Evolutionary conservation across 2,797 vertebrate species (phyloP).

Genomic region (Rhincodon typus): DNA sequence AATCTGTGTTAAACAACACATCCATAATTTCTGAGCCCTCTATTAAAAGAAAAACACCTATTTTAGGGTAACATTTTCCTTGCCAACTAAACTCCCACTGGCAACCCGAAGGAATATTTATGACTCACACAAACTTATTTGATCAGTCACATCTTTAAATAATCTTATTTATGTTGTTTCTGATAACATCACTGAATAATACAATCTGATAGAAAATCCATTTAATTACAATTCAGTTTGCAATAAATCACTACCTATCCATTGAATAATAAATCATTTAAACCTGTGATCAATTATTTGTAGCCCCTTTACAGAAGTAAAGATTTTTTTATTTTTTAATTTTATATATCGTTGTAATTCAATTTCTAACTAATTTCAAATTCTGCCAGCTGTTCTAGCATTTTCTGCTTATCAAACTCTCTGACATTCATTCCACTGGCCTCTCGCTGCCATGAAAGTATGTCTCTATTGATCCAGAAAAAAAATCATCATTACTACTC

Average conservation of each 20-base stretch:
- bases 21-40: neutral
- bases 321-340: neutral
- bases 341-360: neutral
- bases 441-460: neutral
- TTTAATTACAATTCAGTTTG: neutral
- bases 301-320: neutral
- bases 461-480: too few relatives aligned
- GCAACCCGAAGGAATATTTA: neutral
- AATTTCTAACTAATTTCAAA: neutral
- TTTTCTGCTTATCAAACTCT: neutral
- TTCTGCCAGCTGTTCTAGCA: neutral
- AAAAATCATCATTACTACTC: too few relatives aligned
- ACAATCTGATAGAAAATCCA: neutral
- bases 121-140: neutral
- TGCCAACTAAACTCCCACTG: constrained; percentile 3
- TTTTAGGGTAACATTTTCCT: neutral
- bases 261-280: neutral
- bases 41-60: neutral
- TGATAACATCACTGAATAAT: neutral
- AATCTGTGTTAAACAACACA: neutral
- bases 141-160: neutral
- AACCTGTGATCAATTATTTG: neutral
- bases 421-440: neutral
- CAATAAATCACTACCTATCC: neutral
- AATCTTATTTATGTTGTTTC: neutral